Conservation (phyloP, 2,888 invertebrate species). For the Protonemura montana region DNA sequence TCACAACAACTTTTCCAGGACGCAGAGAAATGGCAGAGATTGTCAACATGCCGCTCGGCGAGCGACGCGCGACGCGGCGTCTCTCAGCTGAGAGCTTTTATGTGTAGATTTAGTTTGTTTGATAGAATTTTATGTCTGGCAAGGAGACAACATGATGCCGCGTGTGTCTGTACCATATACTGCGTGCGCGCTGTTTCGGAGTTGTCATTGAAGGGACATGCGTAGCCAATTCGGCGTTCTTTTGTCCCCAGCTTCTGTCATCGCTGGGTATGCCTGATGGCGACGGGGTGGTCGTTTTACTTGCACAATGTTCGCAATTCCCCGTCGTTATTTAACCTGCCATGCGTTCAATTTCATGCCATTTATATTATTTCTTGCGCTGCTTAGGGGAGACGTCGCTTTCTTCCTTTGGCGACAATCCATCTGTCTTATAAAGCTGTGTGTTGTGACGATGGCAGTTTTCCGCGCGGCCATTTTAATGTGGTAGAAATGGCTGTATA, state of each 20-base stretch:
- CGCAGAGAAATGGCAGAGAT: not conserved
- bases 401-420: not conserved
- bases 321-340: conserved; percentile 42
- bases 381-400: not conserved
- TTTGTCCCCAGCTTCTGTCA: conserved; percentile 13
- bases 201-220: not conserved
- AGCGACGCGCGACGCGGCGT: not conserved
- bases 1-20: conserved; percentile 10
- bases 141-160: conserved; percentile 1
- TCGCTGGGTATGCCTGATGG: not conserved
- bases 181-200: not conserved
- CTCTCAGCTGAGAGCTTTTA: not conserved
- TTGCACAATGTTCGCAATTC: conserved; percentile 44
- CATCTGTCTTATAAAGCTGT: not conserved
- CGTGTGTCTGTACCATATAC: not conserved
- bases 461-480: not conserved
- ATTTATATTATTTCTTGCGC: conserved; percentile 41
- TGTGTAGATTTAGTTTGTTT: conserved; percentile 19
- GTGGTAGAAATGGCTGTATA: not conserved
- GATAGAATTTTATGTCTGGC: not conserved
- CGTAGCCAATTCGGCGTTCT: conserved; percentile 17
- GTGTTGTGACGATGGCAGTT: conserved; percentile 8
- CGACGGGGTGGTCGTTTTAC: conserved; percentile 21
- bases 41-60: not conserved
- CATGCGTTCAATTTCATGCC: conserved; percentile 44